Conservation (phyloP, 1,140 invertebrate genomes). For the Rhagoletis zephyria region DNA sequence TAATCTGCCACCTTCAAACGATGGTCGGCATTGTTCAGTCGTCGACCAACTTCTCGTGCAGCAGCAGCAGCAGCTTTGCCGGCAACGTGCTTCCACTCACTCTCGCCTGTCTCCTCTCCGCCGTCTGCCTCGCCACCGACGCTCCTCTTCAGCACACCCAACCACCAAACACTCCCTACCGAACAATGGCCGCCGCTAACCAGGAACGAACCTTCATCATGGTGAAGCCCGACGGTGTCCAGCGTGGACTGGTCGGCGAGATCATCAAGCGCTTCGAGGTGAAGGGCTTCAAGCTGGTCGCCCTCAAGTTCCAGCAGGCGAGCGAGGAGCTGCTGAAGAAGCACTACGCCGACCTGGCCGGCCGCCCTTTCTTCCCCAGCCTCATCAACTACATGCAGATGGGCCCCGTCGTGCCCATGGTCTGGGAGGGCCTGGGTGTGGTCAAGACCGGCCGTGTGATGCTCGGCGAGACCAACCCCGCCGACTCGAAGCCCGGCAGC, state of each 20-base stretch:
- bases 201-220: constrained; percentile 97
- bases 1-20: too few species aligned
- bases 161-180: too few species aligned
- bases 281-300: constrained; percentile 98
- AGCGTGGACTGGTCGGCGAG: constrained; percentile 94
- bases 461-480: constrained; percentile 97
- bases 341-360: constrained; percentile 92
- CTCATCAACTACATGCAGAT: constrained; percentile 97
- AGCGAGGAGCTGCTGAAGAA: constrained; percentile 86
- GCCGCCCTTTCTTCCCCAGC: constrained; percentile 92
- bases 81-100: too few species aligned
- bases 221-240: constrained; percentile 98
- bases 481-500: constrained; percentile 90
- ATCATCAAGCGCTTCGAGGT: constrained; percentile 96
- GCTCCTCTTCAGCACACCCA: too few species aligned
- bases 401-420: constrained; percentile 98
- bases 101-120: too few species aligned
- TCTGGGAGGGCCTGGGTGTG: constrained; percentile 95
- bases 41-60: too few species aligned
- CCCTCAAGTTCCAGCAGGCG: constrained; percentile 93
- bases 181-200: too few species aligned
- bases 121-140: too few species aligned
- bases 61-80: too few species aligned
- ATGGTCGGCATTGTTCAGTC: too few species aligned
- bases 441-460: constrained; percentile 96